Conservation (phyloP, 2,888 invertebrate genomes). For the Boloria selene region DNA sequence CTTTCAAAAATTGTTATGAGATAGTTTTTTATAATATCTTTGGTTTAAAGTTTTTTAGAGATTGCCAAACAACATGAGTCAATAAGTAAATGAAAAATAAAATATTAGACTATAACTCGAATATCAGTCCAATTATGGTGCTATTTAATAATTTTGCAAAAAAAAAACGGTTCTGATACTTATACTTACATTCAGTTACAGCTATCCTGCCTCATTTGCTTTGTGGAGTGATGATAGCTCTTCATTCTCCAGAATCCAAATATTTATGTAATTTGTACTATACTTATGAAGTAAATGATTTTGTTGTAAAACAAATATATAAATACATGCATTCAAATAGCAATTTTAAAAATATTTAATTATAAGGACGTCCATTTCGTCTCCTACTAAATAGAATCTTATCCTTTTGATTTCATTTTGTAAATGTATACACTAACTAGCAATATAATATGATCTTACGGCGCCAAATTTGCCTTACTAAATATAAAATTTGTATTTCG, state of each 20-base stretch:
- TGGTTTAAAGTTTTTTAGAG: slow-evolving; percentile 68
- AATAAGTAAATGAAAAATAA: slow-evolving; percentile 67
- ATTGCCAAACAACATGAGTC: slow-evolving; percentile 66
- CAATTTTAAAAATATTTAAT: slow-evolving; percentile 15
- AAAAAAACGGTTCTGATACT: slow-evolving; percentile 28
- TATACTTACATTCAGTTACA: slow-evolving; percentile 42
- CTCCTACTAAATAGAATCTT: slow-evolving; percentile 25
- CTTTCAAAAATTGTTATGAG: slow-evolving; percentile 54
- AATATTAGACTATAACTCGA: slow-evolving; percentile 57
- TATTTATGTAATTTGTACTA: slow-evolving; percentile 44
- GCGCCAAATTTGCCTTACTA: slow-evolving; percentile 58
- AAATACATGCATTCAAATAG: slow-evolving; percentile 37
- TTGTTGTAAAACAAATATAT: slow-evolving; percentile 25
- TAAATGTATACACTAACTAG: slow-evolving; percentile 26
- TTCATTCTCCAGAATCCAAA: slow-evolving; percentile 36
- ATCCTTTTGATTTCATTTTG: slow-evolving; percentile 22
- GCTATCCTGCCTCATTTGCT: slow-evolving; percentile 37
- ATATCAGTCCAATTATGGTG: slow-evolving; percentile 58
- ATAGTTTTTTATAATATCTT: slow-evolving; percentile 64
- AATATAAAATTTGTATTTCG: slow-evolving; percentile 43
- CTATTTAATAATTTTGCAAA: slow-evolving; percentile 25
- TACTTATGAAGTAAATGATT: slow-evolving; percentile 32
- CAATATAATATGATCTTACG: slow-evolving; percentile 45
- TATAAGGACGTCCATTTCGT: slow-evolving; percentile 21
- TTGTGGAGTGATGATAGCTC: slow-evolving; percentile 33